Conservation (phyloP, 2,888 invertebrate species). For the Trissonchulus latispiculum region DNA sequence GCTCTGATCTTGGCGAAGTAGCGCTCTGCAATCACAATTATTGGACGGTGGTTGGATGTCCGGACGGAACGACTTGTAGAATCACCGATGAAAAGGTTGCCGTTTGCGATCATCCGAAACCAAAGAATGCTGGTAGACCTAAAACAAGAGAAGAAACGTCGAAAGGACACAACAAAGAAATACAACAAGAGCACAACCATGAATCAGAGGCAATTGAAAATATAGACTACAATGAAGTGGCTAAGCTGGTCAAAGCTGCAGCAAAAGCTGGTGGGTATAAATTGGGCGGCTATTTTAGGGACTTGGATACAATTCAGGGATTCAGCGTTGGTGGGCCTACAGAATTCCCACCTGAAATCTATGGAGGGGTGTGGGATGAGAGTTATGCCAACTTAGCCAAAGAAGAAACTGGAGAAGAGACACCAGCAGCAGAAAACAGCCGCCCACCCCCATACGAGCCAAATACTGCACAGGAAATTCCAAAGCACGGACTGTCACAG, state of each 20-base stretch:
- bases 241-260: background rate
- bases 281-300: background rate
- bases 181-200: background rate
- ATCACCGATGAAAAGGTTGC: background rate
- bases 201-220: background rate
- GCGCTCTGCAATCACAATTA: background rate
- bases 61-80: background rate
- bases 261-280: background rate
- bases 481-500: no score
- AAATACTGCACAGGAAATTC: no score
- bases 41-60: background rate
- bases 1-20: background rate
- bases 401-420: no score
- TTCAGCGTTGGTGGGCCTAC: background rate
- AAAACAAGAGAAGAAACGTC: background rate
- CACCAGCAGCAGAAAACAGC: no score
- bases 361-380: background rate
- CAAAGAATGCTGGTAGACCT: background rate
- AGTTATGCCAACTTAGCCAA: background rate
- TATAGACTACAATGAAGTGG: background rate
- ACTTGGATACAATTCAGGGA: background rate
- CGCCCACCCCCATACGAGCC: no score
- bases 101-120: background rate
- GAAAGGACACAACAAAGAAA: background rate
- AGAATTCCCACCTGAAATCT: background rate